Evolutionary conservation across 2,888 invertebrate species (phyloP).

Genomic region (Tineola bisselliella): DNA sequence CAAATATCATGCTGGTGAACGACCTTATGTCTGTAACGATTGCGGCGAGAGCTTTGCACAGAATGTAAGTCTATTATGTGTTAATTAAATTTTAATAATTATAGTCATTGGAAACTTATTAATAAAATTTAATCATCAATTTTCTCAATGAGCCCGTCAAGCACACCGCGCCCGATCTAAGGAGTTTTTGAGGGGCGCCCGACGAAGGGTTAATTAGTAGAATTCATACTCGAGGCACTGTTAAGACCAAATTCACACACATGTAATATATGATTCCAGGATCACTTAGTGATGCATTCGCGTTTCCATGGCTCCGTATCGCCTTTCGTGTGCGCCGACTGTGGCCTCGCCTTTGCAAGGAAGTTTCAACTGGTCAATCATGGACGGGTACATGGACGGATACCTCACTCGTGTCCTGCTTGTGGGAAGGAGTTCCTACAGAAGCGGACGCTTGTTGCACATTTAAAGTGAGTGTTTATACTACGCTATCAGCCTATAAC

Average conservation of each 20-base stretch:
- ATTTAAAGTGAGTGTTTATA: slow-evolving; percentile 73
- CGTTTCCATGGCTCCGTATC: slow-evolving; percentile 95
- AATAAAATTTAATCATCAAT: too few species aligned
- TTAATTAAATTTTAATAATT: neutral
- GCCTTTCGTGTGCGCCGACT: slow-evolving; percentile 93
- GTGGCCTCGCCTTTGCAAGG: slow-evolving; percentile 84
- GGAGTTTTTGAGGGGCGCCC: too few species aligned
- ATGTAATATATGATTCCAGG: slow-evolving; percentile 26
- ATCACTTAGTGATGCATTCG: slow-evolving; percentile 83
- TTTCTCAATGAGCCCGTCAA: too few species aligned
- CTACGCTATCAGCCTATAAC: too few species aligned
- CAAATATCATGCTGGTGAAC: slow-evolving; percentile 86
- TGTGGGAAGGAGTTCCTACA: slow-evolving; percentile 88
- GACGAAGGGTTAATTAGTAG: too few species aligned
- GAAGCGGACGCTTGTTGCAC: slow-evolving; percentile 82
- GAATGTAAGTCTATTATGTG: slow-evolving; percentile 64
- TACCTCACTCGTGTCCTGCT: slow-evolving; percentile 83
- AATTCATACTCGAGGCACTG: too few species aligned
- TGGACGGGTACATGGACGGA: slow-evolving; percentile 80
- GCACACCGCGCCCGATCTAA: too few species aligned
- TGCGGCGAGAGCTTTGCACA: slow-evolving; percentile 94
- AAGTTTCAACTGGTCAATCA: slow-evolving; percentile 89
- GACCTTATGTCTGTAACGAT: slow-evolving; percentile 85
- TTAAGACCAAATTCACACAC: too few species aligned
- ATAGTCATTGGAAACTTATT: too few species aligned